Conservation (phyloP, 1,140 invertebrate genomes). For the Bradynema listronoti region DNA sequence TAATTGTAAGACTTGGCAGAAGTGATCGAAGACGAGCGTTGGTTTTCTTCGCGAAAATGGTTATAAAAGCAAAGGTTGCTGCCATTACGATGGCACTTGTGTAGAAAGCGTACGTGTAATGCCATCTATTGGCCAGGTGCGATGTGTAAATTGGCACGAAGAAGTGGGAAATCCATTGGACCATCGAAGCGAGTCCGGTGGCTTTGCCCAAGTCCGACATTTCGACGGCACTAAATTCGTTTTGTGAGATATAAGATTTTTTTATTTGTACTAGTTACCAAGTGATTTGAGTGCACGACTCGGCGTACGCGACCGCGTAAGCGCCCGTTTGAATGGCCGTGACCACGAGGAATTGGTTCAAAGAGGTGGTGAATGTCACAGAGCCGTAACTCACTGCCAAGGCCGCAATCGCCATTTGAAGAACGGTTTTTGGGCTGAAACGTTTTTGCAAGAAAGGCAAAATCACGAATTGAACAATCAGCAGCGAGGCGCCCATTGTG, state of each 20-base stretch:
- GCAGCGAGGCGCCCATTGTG: slow-evolving; percentile 48
- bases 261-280: slow-evolving; percentile 22
- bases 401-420: slow-evolving; percentile 45
- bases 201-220: slow-evolving; percentile 51
- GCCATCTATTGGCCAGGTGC: slow-evolving; percentile 48
- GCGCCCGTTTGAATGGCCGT: slow-evolving; percentile 54
- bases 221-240: slow-evolving; percentile 49
- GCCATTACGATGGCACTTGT: slow-evolving; percentile 41
- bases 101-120: slow-evolving; percentile 57
- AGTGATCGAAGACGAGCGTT: slow-evolving; percentile 46
- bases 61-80: slow-evolving; percentile 46
- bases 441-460: slow-evolving; percentile 48
- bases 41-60: slow-evolving; percentile 52
- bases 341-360: slow-evolving; percentile 51
- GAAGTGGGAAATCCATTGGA: slow-evolving; percentile 56
- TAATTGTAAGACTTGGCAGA: slow-evolving; percentile 42
- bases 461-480: slow-evolving; percentile 49
- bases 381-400: slow-evolving; percentile 43
- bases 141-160: slow-evolving; percentile 55
- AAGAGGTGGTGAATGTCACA: slow-evolving; percentile 45
- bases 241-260: slow-evolving; percentile 11
- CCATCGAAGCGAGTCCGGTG: slow-evolving; percentile 55
- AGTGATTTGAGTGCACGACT: slow-evolving; percentile 56
- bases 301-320: slow-evolving; percentile 57
- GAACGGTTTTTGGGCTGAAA: slow-evolving; percentile 39